phyloP scores from a whole-genome alignment of 1,140 invertebrate genomes.

The Linepithema humile region DNA sequence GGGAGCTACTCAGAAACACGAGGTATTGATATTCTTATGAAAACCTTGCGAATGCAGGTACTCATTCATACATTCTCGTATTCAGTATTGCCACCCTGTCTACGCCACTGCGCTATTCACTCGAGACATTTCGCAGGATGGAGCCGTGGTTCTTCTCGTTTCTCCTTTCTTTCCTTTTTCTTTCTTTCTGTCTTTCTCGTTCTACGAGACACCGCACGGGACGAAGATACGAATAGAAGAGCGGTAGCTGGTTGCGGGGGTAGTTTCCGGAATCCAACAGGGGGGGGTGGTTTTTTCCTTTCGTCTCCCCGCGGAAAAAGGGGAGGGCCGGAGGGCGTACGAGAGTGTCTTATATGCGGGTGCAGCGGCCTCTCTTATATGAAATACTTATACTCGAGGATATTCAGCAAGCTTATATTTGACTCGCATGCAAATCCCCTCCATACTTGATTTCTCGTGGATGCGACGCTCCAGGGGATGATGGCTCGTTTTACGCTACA shows the following conservation, averaged over 20 bases:
- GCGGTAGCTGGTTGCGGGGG: constrained; percentile 3
- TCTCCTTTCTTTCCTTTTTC: neutral
- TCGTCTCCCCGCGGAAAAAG: constrained; percentile 74
- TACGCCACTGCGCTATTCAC: constrained; percentile 66
- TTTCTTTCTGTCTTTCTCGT: constrained; percentile 21
- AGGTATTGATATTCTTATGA: constrained; percentile 64
- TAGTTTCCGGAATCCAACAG: constrained; percentile 73
- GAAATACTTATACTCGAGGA: constrained; percentile 80
- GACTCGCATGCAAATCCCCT: constrained; percentile 82
- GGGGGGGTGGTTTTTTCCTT: constrained; percentile 71
- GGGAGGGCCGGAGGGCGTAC: constrained; percentile 68
- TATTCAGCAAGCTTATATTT: constrained; percentile 81
- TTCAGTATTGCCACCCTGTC: constrained; percentile 63
- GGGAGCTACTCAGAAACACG: constrained; percentile 12
- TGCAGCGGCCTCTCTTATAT: constrained; percentile 77
- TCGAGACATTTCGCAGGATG: constrained; percentile 69
- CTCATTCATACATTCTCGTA: constrained; percentile 53
- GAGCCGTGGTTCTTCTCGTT: constrained; percentile 42
- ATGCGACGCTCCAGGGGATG: constrained; percentile 70
- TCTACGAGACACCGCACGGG: constrained; percentile 40
- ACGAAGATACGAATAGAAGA: constrained; percentile 47
- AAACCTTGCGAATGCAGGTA: constrained; percentile 61
- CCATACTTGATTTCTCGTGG: constrained; percentile 82
- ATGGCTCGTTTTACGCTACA: constrained; percentile 69
- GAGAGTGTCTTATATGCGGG: constrained; percentile 77